These are phyloP conservation scores for Lampris megalopsis DNA, from an alignment of 2,113 vertebrate genomes.

Conservation along the genomic window DNA sequence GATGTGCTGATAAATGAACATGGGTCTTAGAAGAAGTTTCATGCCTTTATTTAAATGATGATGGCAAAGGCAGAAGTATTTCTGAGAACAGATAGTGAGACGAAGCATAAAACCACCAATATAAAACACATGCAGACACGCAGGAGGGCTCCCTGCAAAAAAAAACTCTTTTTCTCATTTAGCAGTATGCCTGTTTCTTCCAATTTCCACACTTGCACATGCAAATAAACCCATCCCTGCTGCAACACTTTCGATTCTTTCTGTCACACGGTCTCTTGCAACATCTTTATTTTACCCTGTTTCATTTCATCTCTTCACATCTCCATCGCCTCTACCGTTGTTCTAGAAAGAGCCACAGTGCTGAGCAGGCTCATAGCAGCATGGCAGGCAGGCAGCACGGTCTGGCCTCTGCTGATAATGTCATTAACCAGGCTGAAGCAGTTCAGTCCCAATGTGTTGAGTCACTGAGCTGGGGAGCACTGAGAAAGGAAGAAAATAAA, in stretches of 20 bases:
- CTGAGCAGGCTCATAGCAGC: conserved; percentile 63
- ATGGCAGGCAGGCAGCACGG: conserved; percentile 48
- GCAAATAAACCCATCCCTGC: conserved; percentile 46
- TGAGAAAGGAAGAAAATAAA: conserved; percentile 35
- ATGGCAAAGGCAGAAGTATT: conserved; percentile 31
- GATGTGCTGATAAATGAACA: conserved; percentile 57
- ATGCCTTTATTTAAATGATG: conserved; percentile 58
- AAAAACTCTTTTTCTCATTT: conserved; percentile 44
- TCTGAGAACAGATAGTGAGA: conserved; percentile 30
- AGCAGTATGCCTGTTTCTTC: conserved; percentile 40
- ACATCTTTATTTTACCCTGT: not conserved
- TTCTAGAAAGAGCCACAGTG: conserved; percentile 38
- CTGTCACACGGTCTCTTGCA: not conserved
- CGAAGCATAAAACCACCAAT: conserved; percentile 13
- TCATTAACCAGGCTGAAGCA: conserved; percentile 58
- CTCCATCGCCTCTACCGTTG: conserved; percentile 13
- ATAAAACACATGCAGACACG: conserved; percentile 31
- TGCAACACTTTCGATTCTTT: not conserved
- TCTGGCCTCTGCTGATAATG: conserved; percentile 68
- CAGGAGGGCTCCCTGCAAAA: conserved; percentile 22
- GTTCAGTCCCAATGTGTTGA: conserved; percentile 36
- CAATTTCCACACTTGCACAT: conserved; percentile 27
- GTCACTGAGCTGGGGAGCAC: conserved; percentile 15
- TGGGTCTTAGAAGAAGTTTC: conserved; percentile 40
- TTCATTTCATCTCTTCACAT: conserved; percentile 36